Evolutionary conservation across 2,113 vertebrate genomes (phyloP), one percentile per base, ranked within the genome.

Genomic region (Microtus pennsylvanicus): DNA sequence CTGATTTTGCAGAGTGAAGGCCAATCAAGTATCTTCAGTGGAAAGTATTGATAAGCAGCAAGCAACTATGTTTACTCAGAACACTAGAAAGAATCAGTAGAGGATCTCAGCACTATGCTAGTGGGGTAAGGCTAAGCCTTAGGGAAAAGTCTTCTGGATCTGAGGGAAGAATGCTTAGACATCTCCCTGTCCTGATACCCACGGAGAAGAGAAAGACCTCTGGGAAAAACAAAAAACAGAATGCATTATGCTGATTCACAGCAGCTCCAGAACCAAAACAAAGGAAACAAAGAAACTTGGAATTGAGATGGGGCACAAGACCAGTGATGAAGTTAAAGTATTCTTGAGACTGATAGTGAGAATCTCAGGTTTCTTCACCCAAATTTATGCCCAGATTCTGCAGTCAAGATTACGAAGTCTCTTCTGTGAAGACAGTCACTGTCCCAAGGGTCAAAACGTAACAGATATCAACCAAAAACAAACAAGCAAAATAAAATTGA

Each of bases 331-430:
- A 72, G 30, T 87, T 90, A 69, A 96, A 88, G 24, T 72, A 19
- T 72, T 91, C 52, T 91, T 83, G 55, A 87, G 65, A 35, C 94
- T 96, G 83, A 80, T 33, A 42, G n/a, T 87, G 78, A 95, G 70
- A 92, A 30, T 95, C n/a, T 45, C n/a, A 77, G 50, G 65, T 89
- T 95, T 38, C 19, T 85, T 94, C 50, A 74, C 58, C 17, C 22
- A 77, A 52, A 35, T 81, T 86, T 88, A 74, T 61, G 95, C 52
- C 52, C 28, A 70, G 63, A 95, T 35, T 90, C 17, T 80, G 72
- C 12, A 82, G 12, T 14, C 52, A 81, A 61, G 65, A 91, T 90
- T 93, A 77, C 63, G 24, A 89, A 42, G 74, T 76, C 33, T 93
- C 55, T 92, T 89, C 24, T 94, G 30, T 91, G 58, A 93, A 88